Percentiles rank a stretch among this genome's conserved stretches.
Evolutionary conservation across 2,113 vertebrate genomes (phyloP).

Genomic region (Camelus dromedarius): DNA sequence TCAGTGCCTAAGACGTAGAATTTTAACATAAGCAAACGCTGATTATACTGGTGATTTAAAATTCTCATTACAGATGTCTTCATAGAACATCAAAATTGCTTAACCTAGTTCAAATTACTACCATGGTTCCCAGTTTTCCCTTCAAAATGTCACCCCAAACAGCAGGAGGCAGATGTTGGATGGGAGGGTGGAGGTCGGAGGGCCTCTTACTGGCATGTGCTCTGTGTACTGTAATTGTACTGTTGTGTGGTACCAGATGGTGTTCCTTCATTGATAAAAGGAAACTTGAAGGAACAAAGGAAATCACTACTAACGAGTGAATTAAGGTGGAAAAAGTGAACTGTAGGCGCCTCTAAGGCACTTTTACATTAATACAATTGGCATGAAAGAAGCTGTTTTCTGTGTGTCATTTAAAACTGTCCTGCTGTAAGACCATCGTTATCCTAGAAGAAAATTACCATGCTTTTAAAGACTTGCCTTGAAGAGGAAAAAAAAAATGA

Average conservation of each 20-base stretch:
- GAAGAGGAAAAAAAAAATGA: neutral
- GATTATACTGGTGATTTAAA: slow-evolving; percentile 24
- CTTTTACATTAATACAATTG: neutral
- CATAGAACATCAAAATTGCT: slow-evolving; percentile 32
- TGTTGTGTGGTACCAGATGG: neutral
- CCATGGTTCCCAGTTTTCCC: neutral
- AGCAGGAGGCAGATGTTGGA: neutral
- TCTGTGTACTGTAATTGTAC: neutral
- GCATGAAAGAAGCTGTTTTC: neutral
- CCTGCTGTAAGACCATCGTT: neutral
- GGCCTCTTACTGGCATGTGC: neutral
- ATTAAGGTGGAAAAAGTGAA: neutral
- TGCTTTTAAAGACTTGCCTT: neutral
- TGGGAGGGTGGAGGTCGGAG: neutral
- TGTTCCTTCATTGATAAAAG: neutral
- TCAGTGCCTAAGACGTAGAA: neutral
- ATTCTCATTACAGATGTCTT: slow-evolving; percentile 32
- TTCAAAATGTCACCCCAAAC: neutral
- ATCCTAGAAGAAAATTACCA: neutral
- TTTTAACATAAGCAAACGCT: slow-evolving; percentile 39
- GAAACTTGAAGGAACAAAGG: neutral
- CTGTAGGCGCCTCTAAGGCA: neutral
- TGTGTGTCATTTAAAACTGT: neutral
- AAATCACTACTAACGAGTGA: neutral
- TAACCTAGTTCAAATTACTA: neutral